Base-by-base conservation (phyloP, 1,140 invertebrate species). In the Bombus confusus region DNA sequence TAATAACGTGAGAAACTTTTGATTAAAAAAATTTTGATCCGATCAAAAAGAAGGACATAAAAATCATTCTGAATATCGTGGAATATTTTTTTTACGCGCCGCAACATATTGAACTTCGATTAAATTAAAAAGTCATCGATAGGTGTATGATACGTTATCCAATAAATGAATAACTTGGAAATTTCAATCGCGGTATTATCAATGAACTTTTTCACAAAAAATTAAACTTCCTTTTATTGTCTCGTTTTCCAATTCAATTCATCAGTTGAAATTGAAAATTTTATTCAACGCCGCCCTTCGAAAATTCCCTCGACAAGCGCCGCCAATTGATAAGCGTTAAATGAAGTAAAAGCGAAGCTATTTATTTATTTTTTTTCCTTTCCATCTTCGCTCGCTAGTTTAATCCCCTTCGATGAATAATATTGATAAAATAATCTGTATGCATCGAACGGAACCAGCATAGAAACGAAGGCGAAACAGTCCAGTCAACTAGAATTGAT, bases 351-450 rank as follows among this genome's bases (percentile, higher is more conserved):
- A 64, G 13, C 39, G 39, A 25, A 18, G 28, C 39, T 62, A 9
- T 43, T 43, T 31, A 62, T 43, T 43, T 39, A 25, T 28, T 25
- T 41, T 28, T 37, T n/a, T n/a, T 9, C 69, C 3, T n/a, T 43
- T 39, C 41, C 8, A 18, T 13, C 15, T 43, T 25, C 34, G 25
- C 39, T 43, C 37, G 25, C 59, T 76, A 76, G 74, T 77, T 64
- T 39, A 28, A 62, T 78, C 62, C 37, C 4, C 37, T 64, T 64
- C 28, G 25, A 43, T 64, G n/a, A 39, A 41, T 31, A 41, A 78
- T 64, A 78, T 64, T 78, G 59, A 66, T 64, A 64, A 78, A 78
- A 64, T 78, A 78, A 78, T 78, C 37, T 43, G 59, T 39, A 34
- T 25, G 39, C 76, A 78, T 66, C 76, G 76, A 66, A 43, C 39